phyloP scores from a whole-genome alignment of 2,113 vertebrate genomes.

The Octodon degus region DNA sequence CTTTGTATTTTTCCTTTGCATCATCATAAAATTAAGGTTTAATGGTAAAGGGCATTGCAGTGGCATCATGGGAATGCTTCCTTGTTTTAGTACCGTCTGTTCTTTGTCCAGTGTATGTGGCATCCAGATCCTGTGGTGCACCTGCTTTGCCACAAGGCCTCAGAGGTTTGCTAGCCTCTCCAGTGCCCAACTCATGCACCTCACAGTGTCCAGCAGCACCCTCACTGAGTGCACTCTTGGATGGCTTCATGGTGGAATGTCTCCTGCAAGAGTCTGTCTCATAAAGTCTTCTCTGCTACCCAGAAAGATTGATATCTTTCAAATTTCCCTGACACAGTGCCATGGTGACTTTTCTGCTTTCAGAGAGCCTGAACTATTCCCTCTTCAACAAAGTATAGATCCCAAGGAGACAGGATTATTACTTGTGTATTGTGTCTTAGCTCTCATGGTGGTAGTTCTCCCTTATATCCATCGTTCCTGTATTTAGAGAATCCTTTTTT shows the following conservation, averaged over 20 bases:
- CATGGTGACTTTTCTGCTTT: neutral
- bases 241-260: neutral
- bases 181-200: neutral
- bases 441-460: neutral
- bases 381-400: neutral
- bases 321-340: neutral
- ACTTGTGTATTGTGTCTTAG: neutral
- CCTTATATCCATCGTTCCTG: neutral
- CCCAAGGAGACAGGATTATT: neutral
- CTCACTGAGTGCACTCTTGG: accelerated
- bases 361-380: no score
- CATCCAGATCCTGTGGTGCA: neutral
- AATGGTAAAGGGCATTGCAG: neutral
- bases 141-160: neutral
- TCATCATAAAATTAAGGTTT: neutral
- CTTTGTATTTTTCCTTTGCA: neutral
- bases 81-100: neutral
- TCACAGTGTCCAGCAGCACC: neutral
- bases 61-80: neutral
- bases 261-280: neutral
- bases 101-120: neutral
- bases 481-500: neutral
- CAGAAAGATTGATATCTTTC: neutral
- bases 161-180: neutral
- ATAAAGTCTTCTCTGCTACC: neutral